A percentile compares a stretch with the other conserved stretches of the same genome.
These are phyloP conservation scores for Sarcophaga peregrina DNA, from an alignment of 1,140 invertebrate species.

Conservation along the genomic window DNA sequence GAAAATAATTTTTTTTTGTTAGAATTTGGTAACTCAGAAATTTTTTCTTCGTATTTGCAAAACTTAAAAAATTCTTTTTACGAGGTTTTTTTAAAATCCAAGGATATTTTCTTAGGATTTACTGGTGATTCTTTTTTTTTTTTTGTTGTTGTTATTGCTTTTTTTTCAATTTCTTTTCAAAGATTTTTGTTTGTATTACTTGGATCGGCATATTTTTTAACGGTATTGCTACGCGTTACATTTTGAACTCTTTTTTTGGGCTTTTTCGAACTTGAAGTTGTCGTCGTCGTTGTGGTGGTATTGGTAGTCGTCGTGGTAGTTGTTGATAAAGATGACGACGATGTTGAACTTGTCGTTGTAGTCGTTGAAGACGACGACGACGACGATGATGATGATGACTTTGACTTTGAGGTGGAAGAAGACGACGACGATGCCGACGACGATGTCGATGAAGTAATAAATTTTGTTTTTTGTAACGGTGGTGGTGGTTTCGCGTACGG, in stretches of 20 bases:
- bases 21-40: too few species aligned
- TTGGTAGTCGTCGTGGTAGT: slow-evolving; percentile 4
- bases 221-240: slow-evolving; percentile 45
- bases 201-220: slow-evolving; percentile 65
- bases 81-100: too few species aligned
- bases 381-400: not conserved
- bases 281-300: not conserved
- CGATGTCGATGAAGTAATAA: slow-evolving; percentile 22
- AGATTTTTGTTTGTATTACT: slow-evolving; percentile 49
- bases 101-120: too few species aligned
- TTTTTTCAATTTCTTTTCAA: not conserved
- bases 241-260: slow-evolving; percentile 6
- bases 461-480: not conserved
- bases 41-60: too few species aligned
- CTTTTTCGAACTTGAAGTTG: slow-evolving; percentile 34
- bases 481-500: slow-evolving; percentile 19
- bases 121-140: not conserved
- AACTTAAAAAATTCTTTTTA: too few species aligned
- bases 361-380: slow-evolving; percentile 37
- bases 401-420: not conserved
- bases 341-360: slow-evolving; percentile 34
- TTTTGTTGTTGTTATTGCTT: not conserved
- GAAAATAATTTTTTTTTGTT: not conserved
- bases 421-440: not conserved
- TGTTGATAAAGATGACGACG: slow-evolving; percentile 13